Evolutionary conservation across 2,797 vertebrate genomes (phyloP), one percentile per base, ranked within the genome.

Genomic region (Crax fasciolata): DNA sequence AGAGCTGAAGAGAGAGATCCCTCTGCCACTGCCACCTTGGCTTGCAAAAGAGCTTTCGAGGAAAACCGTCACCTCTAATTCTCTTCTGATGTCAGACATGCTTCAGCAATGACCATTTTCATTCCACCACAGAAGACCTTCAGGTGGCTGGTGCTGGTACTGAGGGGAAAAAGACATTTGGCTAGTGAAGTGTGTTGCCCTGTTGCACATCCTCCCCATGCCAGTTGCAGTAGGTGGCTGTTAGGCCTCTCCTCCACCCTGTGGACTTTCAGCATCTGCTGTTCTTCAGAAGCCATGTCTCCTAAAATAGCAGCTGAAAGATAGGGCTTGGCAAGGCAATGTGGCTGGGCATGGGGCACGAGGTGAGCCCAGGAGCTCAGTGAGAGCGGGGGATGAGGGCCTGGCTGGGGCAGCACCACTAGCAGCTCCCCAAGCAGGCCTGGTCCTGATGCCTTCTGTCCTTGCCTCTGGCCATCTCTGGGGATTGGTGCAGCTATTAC

Each of bases 281-380:
- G 3, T 51, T 87, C n/a, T 39, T 85, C 24, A 55, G 25, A 70
- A 66, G 2, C 32, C 13, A 0, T 4, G 4, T 54, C 8, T 70
- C 11, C 18, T 58, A 24, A 61, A 35, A n/a, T 6, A 23, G 11
- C 6, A 28, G 55, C 16, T 8, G 13, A n/a, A 55, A 20, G 19
- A 6, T 4, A 14, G 15, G 30, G 5, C 9, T 52, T 8, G 20
- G 32, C 39, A 41, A 52, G 12, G 48, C 0, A 1, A 28, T 6
- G 1, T 0, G 2, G 61, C 0, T 9, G 5, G 30, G 24, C 0
- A 0, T 1, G 5, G 10, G 28, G 57, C 12, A 6, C 5, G 4
- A 48, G 11, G 17, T 4, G 15, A 21, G n/a, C 25, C 48, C 48
- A 23, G 52, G 44, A 48, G 16, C 30, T 63, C 0, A 0, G 18